A percentile compares a stretch with the other conserved stretches of the same genome.
Conservation (phyloP, 2,888 invertebrate genomes). For the Ormia ochracea region DNA sequence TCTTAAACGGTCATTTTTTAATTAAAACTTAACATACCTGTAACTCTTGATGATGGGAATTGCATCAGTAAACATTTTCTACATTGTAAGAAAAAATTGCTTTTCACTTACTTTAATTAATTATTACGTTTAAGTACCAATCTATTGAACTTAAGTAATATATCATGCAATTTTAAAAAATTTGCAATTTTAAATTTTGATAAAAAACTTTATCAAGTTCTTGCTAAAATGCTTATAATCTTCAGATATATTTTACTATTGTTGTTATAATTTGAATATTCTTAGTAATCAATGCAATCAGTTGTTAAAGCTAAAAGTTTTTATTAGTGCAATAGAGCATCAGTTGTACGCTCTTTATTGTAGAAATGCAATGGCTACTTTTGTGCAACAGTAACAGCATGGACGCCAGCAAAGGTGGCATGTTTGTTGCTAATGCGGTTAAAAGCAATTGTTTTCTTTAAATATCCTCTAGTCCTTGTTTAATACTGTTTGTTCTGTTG, state of each 20-base stretch:
- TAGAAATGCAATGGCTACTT: conserved; percentile 15
- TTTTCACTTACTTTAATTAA: too few relatives aligned
- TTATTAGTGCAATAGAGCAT: conserved; percentile 46
- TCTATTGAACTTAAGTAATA: too few relatives aligned
- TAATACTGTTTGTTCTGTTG: conserved; percentile 4
- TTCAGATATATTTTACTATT: conserved; percentile 37
- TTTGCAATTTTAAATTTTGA: background rate
- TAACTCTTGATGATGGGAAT: too few relatives aligned
- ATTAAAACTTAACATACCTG: too few relatives aligned
- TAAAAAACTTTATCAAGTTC: conserved; percentile 14
- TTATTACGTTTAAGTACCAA: too few relatives aligned
- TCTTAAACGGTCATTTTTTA: too few relatives aligned
- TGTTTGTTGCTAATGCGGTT: conserved; percentile 39
- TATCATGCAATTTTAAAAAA: too few relatives aligned
- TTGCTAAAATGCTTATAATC: conserved; percentile 36
- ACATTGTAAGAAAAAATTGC: too few relatives aligned
- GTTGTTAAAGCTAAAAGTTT: conserved; percentile 51
- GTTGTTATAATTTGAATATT: conserved; percentile 44
- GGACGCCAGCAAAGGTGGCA: conserved; percentile 11
- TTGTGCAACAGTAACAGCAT: background rate
- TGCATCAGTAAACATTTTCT: too few relatives aligned
- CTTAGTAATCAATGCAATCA: conserved; percentile 48
- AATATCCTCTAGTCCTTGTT: conserved; percentile 29
- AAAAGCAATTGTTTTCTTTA: conserved; percentile 47
- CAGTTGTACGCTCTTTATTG: background rate